phyloP scores from a whole-genome alignment of 2,113 vertebrate species.

The Columba janthina region DNA sequence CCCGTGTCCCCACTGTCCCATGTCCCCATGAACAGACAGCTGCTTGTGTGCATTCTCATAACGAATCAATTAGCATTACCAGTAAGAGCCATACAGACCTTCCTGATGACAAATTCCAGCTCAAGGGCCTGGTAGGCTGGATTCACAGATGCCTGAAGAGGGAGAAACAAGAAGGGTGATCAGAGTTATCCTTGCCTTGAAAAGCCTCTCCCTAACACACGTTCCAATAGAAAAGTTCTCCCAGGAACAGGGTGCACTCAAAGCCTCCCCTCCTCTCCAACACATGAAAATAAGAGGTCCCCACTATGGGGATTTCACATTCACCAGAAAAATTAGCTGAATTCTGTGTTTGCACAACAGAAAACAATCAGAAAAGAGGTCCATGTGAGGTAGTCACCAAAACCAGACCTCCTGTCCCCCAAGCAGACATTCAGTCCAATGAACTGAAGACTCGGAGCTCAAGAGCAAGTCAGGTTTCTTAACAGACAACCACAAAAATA shows the following conservation, averaged over 20 bases:
- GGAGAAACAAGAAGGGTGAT: not conserved
- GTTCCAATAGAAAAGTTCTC: not conserved
- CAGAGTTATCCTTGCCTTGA: not conserved
- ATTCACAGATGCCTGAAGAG: slow-evolving; percentile 87
- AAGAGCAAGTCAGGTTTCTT: not conserved
- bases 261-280: not conserved
- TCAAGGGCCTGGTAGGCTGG: slow-evolving; percentile 89
- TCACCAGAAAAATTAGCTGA: not conserved
- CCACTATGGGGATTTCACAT: not conserved
- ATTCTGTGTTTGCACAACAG: not conserved
- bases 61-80: not conserved
- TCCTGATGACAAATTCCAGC: slow-evolving; percentile 81
- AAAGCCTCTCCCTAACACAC: not conserved
- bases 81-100: slow-evolving; percentile 70
- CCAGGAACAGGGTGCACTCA: not conserved
- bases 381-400: not conserved
- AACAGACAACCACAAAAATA: not conserved
- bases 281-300: not conserved
- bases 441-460: not conserved
- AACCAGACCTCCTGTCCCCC: not conserved
- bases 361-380: not conserved
- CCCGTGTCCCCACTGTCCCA: not conserved
- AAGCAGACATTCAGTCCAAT: not conserved
- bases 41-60: not conserved
- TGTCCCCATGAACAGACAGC: not conserved